Percentiles rank a stretch among this genome's conserved stretches.
Conservation (phyloP, 1,140 invertebrate genomes). For the Heliothis subflexa region DNA sequence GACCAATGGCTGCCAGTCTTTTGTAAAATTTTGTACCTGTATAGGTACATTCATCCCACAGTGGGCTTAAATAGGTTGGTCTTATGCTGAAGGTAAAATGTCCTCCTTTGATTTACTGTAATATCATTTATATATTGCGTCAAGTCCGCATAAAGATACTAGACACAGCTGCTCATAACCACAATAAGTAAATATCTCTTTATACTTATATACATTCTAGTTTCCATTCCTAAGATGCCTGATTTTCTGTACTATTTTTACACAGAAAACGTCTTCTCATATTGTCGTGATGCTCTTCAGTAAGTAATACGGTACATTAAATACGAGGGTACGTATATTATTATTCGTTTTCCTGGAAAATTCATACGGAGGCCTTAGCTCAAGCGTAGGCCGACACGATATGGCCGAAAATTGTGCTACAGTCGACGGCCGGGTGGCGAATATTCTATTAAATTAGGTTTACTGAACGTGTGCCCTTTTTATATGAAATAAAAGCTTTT, state of each 20-base stretch:
- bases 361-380: background rate
- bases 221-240: background rate
- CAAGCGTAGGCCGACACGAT: constrained; percentile 13
- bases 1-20: too few relatives aligned
- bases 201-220: too few relatives aligned
- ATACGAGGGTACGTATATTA: constrained; percentile 8
- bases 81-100: too few relatives aligned
- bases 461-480: background rate
- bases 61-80: too few relatives aligned
- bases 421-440: background rate
- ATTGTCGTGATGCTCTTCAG: background rate
- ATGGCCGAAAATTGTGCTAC: constrained; percentile 2
- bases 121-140: too few relatives aligned
- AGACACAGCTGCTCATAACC: too few relatives aligned
- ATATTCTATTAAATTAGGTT: constrained; percentile 14
- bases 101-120: too few relatives aligned
- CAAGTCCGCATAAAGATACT: too few relatives aligned
- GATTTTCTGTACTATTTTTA: background rate
- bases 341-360: constrained; percentile 22
- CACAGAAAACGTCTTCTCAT: background rate
- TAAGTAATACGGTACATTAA: constrained; percentile 27
- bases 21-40: too few relatives aligned
- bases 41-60: too few relatives aligned
- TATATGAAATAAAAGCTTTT: too few relatives aligned
- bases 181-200: too few relatives aligned